These are phyloP conservation scores for Phalacrocorax aristotelis DNA, from an alignment of 2,113 vertebrate genomes.

Conservation along the genomic window DNA sequence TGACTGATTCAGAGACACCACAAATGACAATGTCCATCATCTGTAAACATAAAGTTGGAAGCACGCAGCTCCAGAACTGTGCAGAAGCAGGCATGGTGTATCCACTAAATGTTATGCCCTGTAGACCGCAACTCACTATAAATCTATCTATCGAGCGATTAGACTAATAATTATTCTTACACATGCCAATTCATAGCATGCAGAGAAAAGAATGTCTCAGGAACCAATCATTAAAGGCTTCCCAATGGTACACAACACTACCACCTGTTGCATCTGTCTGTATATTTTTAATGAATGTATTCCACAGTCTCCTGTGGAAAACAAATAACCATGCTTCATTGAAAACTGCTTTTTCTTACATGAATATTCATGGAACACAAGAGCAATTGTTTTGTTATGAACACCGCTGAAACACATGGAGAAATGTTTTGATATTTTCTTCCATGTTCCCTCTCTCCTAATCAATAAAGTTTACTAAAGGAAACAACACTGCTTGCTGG, in stretches of 20 bases:
- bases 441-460: too few relatives aligned
- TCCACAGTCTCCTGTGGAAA: background rate
- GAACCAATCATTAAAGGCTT: background rate
- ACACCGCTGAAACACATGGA: background rate
- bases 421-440: background rate
- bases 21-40: background rate
- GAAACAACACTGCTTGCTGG: background rate
- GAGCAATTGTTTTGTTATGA: background rate
- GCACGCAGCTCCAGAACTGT: background rate
- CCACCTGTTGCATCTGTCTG: background rate
- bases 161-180: background rate
- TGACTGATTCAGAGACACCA: background rate
- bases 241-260: background rate
- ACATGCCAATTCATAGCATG: background rate
- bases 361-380: background rate
- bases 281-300: background rate
- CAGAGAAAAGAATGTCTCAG: background rate
- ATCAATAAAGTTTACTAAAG: too few relatives aligned
- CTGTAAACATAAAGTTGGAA: background rate
- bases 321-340: background rate
- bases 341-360: background rate
- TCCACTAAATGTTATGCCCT: background rate
- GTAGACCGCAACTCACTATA: background rate
- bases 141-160: constrained; percentile 24
- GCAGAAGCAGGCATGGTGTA: background rate